Base-by-base conservation (phyloP, 2,888 invertebrate genomes). In the Thecophora atra region DNA sequence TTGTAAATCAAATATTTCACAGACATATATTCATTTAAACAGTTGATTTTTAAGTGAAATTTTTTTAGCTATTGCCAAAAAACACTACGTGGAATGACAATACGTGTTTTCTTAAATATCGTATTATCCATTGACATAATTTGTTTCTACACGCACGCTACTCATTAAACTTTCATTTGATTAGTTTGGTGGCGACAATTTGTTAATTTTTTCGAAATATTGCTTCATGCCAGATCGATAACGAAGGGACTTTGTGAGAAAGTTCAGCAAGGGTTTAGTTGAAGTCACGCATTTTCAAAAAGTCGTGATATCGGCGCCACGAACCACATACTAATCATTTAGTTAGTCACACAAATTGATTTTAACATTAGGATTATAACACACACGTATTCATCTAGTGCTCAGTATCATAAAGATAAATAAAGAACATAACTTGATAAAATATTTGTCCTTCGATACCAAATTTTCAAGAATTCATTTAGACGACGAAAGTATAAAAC, bases 31-130 rank as follows among this genome's bases (percentile, higher is more conserved):
- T 37, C 11, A 37, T 37, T 8, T 37, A 37, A 47, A 6, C 6
- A 47, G n/a, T 24, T 58, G 44, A 37, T 42, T 42, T 68, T 68
- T 44, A 11, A 58, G 68, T 68, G 68, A 56, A 69, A 44, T 47
- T 60, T 69, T 60, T 58, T 47, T 24, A 15, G 37, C 21, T 30
- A 19, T 24, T 28, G 70, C 62, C 63, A 70, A 62, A 63, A 56
- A 68, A 52, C n/a, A 24, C 37, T 70, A 70, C 52, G 51, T 37
- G 15, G 51, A n/a, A 26, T 52, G 51, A 30, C 37, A 13, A 21
- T 42, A 70, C 70, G 70, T 70, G 70, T 63, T 70, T 42, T 64
- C 24, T 37, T 2, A 28, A 44, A 58, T 28, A 24, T 51, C 51
- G 62, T 17, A 15, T 58, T 24, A 24, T 63, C 51, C 52, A 70